Conservation (phyloP, 2,113 vertebrate genomes). For the Dolichallabes microphthalmus region DNA sequence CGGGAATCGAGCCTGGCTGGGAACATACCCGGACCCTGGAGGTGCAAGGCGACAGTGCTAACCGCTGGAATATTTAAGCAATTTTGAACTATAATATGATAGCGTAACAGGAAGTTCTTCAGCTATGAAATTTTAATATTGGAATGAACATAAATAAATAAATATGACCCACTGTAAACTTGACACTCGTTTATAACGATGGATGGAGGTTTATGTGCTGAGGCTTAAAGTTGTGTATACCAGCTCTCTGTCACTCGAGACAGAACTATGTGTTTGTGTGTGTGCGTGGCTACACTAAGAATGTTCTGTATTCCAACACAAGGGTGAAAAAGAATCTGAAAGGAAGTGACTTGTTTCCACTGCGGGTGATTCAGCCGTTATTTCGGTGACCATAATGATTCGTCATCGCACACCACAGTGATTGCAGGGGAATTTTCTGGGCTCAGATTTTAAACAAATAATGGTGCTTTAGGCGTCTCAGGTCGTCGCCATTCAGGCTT, state of each 20-base stretch:
- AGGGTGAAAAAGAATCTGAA: constrained; percentile 36
- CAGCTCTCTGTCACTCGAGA: background rate
- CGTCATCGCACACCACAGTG: constrained; percentile 43
- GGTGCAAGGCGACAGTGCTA: too few relatives aligned
- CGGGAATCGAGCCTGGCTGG: too few relatives aligned
- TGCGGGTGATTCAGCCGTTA: constrained; percentile 66
- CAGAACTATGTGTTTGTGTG: background rate
- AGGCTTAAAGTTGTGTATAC: too few relatives aligned
- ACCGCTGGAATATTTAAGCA: background rate
- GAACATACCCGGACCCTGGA: too few relatives aligned
- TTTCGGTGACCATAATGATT: constrained; percentile 62
- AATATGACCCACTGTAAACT: background rate
- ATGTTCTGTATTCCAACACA: constrained; percentile 46
- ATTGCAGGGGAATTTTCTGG: constrained; percentile 62
- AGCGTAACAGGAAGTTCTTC: background rate
- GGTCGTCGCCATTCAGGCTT: constrained; percentile 37
- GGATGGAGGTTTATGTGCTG: background rate
- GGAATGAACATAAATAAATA: background rate
- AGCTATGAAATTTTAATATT: background rate
- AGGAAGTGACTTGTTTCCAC: constrained; percentile 71
- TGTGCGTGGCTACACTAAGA: constrained; percentile 29
- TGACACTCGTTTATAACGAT: background rate
- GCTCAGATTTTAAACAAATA: constrained; percentile 38
- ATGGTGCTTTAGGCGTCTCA: constrained; percentile 31
- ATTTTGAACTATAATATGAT: background rate